Evolutionary conservation across 2,113 vertebrate species (phyloP), one percentile per base, ranked within the genome.

Genomic region (Glaucomys volans): DNA sequence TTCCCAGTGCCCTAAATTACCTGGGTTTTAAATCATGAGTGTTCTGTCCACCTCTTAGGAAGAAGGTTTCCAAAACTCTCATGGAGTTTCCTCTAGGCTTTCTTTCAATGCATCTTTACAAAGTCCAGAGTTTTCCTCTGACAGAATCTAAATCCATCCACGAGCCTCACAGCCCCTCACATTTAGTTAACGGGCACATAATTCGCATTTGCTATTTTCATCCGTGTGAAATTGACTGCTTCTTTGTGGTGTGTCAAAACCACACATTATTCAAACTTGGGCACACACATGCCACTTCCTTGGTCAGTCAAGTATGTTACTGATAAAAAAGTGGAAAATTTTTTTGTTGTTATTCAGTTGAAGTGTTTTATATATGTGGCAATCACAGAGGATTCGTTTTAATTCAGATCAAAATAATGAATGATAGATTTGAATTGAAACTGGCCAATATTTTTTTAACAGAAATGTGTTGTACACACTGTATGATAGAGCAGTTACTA

Each of bases 201-300:
- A 94, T 76, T 95, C 80, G 71, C 93, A 87, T 97, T 98, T 98
- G 97, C 98, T 98, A 85, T 98, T 98, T 98, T 98, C 97, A 97
- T 95, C 83, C 72, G 91, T 97, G 97, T 97, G 97, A 98, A 98
- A 98, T 98, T 98, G 98, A 98, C 98, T 98, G 98, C 98, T 97
- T 95, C 98, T 98, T 98, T 98, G 98, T 54, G 98, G 98, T 98
- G 64, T 54, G 5, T 4, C 72, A 93, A 98, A 98, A 98, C 98
- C 98, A 98, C 85, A 86, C 98, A 98, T 98, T 98, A 98, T 97
- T 98, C 98, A 98, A 98, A 95, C 95, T 11, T 8, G 85, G 92
- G 77, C 82, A 95, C 94, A 97, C 28, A 84, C 88, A 92, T 14
- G 86, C 98, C 97, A 98, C 98, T 98, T 98, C 98, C 98, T 98